Conservation (phyloP, 1,140 invertebrate genomes). For the Berghia stephanieae region DNA sequence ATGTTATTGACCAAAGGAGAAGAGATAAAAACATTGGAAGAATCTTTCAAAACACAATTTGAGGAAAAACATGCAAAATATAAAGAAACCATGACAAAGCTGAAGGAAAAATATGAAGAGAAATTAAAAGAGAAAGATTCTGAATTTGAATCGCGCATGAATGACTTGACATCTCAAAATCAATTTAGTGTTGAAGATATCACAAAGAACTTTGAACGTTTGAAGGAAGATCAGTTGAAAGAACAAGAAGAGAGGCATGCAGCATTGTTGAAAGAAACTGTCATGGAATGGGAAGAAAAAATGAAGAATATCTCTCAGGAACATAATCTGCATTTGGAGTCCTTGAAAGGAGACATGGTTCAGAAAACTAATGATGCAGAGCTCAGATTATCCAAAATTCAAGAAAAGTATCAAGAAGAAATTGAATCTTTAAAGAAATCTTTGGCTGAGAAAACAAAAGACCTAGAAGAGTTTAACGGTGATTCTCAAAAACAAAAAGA, state of each 20-base stretch:
- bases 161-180: conserved; percentile 47
- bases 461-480: too few species aligned
- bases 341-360: background rate
- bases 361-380: too few species aligned
- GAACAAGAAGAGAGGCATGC: conserved; percentile 45
- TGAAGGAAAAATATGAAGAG: conserved; percentile 59
- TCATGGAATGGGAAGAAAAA: conserved; percentile 38
- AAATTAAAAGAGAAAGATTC: conserved; percentile 56
- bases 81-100: conserved; percentile 51
- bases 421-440: too few species aligned
- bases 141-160: conserved; percentile 48
- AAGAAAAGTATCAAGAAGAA: too few species aligned
- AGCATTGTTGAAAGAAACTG: conserved; percentile 31
- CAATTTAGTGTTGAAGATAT: conserved; percentile 49
- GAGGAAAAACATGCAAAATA: conserved; percentile 50
- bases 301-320: background rate
- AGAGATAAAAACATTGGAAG: conserved; percentile 43
- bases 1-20: conserved; percentile 27
- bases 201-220: conserved; percentile 44
- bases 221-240: conserved; percentile 45
- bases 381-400: too few species aligned
- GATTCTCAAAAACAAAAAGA: too few species aligned
- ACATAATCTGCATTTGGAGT: background rate
- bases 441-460: too few species aligned
- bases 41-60: conserved; percentile 51